Percentiles rank a stretch among this genome's conserved stretches.
Conservation (phyloP, 35 echinoderm and acorn worm species). For the Strongylocentrotus purpuratus region DNA sequence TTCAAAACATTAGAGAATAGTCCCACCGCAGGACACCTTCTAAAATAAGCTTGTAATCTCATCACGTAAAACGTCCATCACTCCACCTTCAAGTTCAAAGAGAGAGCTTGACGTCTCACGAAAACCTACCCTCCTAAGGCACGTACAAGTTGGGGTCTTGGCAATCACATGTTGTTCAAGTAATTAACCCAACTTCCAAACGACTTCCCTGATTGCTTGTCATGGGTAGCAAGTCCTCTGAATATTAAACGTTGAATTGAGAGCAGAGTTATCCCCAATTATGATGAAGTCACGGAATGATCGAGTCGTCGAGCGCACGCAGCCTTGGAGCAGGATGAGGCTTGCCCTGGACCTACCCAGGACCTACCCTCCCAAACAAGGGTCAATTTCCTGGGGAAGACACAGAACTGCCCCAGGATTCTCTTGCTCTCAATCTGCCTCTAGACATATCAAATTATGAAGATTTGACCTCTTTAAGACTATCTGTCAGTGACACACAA, state of each 20-base stretch:
- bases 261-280: background rate
- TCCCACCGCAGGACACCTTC: background rate
- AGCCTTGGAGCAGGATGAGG: background rate
- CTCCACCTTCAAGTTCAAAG: background rate
- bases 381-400: background rate
- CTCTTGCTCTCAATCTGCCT: background rate
- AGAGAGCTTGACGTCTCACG: background rate
- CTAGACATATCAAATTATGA: no score
- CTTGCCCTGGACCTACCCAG: background rate
- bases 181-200: background rate
- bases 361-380: background rate
- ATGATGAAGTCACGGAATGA: background rate
- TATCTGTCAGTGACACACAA: background rate
- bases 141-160: background rate
- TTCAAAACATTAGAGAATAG: slow-evolving; percentile 12
- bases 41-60: background rate
- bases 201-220: background rate
- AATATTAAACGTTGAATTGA: background rate
- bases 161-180: slow-evolving; percentile 4
- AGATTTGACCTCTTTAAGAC: background rate
- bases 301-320: background rate
- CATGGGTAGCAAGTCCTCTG: background rate
- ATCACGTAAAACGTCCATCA: background rate
- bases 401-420: background rate
- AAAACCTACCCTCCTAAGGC: background rate